A percentile compares a stretch with the other conserved stretches of the same genome.
phyloP scores from a whole-genome alignment of 64 coral and sea anemone genomes.

The Hydrozoanthus tunicans region DNA sequence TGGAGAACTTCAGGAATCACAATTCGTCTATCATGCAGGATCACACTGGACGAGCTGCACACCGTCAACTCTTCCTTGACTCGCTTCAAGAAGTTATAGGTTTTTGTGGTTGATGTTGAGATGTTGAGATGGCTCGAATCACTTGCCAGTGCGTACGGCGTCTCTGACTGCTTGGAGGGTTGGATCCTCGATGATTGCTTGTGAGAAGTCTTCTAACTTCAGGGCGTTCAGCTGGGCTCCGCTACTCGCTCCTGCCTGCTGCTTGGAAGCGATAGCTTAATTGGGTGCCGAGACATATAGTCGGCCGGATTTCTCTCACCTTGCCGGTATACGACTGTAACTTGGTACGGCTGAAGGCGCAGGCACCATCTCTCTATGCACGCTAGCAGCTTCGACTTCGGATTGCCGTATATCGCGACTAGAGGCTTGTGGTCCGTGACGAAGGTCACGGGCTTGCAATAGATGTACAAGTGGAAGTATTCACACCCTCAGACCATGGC shows the following conservation, averaged over 20 bases:
- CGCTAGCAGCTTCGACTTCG: neutral
- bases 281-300: constrained; percentile 31
- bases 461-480: constrained; percentile 57
- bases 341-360: neutral
- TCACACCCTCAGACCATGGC: constrained; percentile 41
- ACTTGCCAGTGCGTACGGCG: constrained; percentile 4
- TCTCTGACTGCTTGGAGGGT: constrained; percentile 2
- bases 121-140: neutral
- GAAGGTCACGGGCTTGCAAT: constrained; percentile 48
- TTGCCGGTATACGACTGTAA: constrained; percentile 8
- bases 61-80: constrained; percentile 23
- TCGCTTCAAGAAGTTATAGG: neutral
- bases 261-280: neutral
- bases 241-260: constrained; percentile 41
- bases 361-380: constrained; percentile 4
- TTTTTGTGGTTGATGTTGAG: neutral
- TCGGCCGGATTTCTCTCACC: neutral
- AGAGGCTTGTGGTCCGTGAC: constrained; percentile 19
- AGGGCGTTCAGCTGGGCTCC: neutral
- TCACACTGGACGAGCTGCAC: neutral
- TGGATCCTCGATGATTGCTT: neutral
- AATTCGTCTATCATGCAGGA: constrained; percentile 9
- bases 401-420: neutral
- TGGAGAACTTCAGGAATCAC: neutral
- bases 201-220: neutral